phyloP scores from a whole-genome alignment of 2,797 vertebrate genomes.

The Parambassis ranga region DNA sequence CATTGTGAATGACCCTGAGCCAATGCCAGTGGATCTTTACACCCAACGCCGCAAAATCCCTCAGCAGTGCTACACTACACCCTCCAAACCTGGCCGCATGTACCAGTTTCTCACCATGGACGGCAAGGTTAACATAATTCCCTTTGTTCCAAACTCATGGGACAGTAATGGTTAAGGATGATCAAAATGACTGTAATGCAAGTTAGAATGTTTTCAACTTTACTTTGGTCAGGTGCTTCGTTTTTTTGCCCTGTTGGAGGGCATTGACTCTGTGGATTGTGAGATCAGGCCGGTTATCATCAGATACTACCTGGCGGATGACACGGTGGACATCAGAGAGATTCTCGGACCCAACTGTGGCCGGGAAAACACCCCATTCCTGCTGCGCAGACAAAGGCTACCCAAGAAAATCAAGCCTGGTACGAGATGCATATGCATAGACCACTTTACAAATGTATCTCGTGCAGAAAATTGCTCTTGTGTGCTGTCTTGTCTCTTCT shows the following conservation, averaged over 20 bases:
- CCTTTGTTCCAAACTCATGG: background rate
- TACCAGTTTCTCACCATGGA: conserved; percentile 89
- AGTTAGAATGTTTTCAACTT: background rate
- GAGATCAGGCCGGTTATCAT: conserved; percentile 82
- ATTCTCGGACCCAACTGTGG: conserved; percentile 86
- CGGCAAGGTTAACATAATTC: conserved; percentile 81
- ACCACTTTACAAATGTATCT: too few species aligned
- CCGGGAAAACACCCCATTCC: conserved; percentile 84
- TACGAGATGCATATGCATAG: too few species aligned
- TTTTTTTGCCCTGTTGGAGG: conserved; percentile 88
- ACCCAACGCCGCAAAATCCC: conserved; percentile 61
- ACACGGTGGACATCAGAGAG: conserved; percentile 90
- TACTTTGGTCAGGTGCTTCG: conserved; percentile 85
- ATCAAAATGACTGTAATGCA: too few species aligned
- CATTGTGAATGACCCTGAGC: conserved; percentile 85
- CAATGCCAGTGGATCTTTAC: conserved; percentile 83
- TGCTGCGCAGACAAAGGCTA: conserved; percentile 86
- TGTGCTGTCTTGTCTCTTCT: background rate
- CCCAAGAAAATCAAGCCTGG: conserved; percentile 81
- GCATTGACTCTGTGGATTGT: conserved; percentile 72
- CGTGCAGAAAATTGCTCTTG: background rate
- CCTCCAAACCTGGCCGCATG: conserved; percentile 77
- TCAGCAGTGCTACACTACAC: conserved; percentile 60
- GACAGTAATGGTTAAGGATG: background rate
- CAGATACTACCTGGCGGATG: conserved; percentile 90